Conservation (phyloP, 1,140 invertebrate genomes). For the Notospermus geniculatus region DNA sequence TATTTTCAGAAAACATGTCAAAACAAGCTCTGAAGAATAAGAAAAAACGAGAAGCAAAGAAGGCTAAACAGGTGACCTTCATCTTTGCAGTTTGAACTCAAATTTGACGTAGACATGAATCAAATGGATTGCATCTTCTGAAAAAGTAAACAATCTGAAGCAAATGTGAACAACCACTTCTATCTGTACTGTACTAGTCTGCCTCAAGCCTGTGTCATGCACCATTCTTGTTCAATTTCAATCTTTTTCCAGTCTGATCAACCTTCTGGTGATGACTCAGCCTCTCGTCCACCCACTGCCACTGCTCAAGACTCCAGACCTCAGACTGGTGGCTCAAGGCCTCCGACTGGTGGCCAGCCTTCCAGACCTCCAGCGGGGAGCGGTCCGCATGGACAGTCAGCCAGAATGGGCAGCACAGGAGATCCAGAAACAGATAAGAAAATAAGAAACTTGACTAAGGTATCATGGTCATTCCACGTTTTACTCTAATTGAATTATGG, state of each 20-base stretch:
- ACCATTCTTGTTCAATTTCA: not conserved
- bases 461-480: too few species aligned
- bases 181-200: too few species aligned
- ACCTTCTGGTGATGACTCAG: not conserved
- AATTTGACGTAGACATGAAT: too few species aligned
- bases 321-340: not conserved
- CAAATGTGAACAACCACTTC: too few species aligned
- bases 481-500: too few species aligned
- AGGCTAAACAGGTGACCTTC: conserved; percentile 63
- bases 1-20: conserved; percentile 13
- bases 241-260: conserved; percentile 1
- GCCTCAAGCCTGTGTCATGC: too few species aligned
- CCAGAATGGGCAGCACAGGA: conserved; percentile 46
- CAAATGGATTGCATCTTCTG: too few species aligned
- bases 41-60: conserved; percentile 74
- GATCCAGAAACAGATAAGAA: conserved; percentile 84
- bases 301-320: not conserved
- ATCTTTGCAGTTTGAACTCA: not conserved
- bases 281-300: conserved; percentile 1
- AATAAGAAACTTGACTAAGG: conserved; percentile 77
- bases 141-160: too few species aligned
- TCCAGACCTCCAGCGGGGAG: not conserved
- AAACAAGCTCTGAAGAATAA: conserved; percentile 66
- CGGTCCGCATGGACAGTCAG: too few species aligned
- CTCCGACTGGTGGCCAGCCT: not conserved